Conservation (phyloP, 2,113 vertebrate genomes). For the Pantherophis guttatus region DNA sequence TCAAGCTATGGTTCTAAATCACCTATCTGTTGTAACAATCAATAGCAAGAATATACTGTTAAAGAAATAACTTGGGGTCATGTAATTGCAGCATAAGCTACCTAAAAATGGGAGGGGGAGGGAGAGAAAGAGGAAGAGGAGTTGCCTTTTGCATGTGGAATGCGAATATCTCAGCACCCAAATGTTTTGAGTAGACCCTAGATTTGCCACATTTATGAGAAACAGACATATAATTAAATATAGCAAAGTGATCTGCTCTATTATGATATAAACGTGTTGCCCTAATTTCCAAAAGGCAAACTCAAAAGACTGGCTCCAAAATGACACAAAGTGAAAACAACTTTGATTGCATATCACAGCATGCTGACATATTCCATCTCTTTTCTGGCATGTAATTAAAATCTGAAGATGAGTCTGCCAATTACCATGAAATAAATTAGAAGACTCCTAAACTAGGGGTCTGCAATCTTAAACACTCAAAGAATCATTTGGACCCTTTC, state of each 20-base stretch:
- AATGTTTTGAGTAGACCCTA: background rate
- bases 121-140: background rate
- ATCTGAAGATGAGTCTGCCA: background rate
- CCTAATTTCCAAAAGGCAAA: background rate
- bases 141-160: background rate
- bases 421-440: background rate
- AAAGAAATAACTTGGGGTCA: background rate
- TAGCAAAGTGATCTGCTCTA: background rate
- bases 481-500: too few relatives aligned
- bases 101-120: background rate
- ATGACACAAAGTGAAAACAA: background rate
- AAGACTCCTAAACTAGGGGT: background rate
- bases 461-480: too few relatives aligned
- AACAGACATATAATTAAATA: background rate
- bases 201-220: background rate
- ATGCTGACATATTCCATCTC: background rate
- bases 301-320: background rate
- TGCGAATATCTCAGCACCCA: background rate
- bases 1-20: too few relatives aligned
- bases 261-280: background rate
- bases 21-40: too few relatives aligned
- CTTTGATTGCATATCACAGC: background rate
- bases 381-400: background rate
- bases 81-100: slow-evolving; percentile 22
- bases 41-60: too few relatives aligned